These are phyloP conservation scores for Rosalia funebris DNA, from an alignment of 2,888 invertebrate genomes.

Conservation along the genomic window DNA sequence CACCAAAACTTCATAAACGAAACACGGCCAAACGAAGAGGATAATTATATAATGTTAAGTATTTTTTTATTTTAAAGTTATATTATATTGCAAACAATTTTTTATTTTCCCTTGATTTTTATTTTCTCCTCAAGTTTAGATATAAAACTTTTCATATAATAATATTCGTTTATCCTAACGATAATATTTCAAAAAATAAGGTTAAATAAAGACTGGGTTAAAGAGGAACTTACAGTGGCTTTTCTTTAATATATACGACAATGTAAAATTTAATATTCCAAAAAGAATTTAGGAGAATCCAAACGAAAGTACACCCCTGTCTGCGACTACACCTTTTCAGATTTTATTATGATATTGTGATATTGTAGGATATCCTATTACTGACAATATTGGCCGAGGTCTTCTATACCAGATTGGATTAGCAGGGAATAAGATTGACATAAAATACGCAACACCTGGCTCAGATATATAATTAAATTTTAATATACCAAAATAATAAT, in stretches of 20 bases:
- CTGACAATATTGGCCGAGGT: slow-evolving; percentile 8
- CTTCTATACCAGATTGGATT: slow-evolving; percentile 12
- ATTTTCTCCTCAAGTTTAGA: too few relatives aligned
- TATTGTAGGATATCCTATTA: slow-evolving; percentile 19
- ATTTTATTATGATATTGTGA: slow-evolving; percentile 21
- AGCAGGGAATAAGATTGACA: slow-evolving; percentile 3
- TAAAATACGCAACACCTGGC: background rate
- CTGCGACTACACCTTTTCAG: background rate
- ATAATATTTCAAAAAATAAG: background rate
- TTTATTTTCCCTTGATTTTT: too few relatives aligned
- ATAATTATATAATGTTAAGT: too few relatives aligned
- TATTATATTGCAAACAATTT: too few relatives aligned
- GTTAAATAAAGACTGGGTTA: background rate
- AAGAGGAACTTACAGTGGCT: too few relatives aligned
- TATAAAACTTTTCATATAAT: too few relatives aligned
- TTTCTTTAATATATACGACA: too few relatives aligned
- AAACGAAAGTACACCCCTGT: background rate
- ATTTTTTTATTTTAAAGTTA: too few relatives aligned
- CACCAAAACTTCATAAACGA: too few relatives aligned
- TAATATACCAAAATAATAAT: background rate
- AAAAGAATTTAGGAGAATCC: background rate
- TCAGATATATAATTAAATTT: background rate
- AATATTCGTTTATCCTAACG: too few relatives aligned
- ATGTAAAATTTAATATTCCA: background rate
- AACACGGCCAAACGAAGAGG: too few relatives aligned